These are phyloP conservation scores for Drymodes brunneopygia DNA, from an alignment of 2,113 vertebrate species.

Conservation along the genomic window DNA sequence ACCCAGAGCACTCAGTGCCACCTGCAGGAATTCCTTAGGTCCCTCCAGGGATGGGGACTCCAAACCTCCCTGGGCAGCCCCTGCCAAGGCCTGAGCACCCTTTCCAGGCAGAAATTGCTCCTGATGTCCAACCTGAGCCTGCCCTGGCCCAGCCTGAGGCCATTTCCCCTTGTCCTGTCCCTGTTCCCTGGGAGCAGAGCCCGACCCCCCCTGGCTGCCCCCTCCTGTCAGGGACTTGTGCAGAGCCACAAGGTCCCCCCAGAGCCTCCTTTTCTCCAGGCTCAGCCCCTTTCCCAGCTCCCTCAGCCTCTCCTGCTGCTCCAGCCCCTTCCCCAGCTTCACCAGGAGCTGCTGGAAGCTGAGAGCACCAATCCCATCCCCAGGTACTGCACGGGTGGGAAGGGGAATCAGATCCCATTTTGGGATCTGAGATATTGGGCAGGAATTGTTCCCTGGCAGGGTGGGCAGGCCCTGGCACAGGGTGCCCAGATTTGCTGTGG, in stretches of 20 bases:
- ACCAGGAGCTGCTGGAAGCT: rapidly evolving
- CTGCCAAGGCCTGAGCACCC: background rate
- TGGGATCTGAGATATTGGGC: background rate
- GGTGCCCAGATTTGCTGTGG: background rate
- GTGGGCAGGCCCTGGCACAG: background rate
- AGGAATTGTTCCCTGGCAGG: background rate
- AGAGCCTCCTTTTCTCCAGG: background rate
- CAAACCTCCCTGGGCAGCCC: background rate
- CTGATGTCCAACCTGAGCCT: background rate
- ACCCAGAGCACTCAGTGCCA: background rate
- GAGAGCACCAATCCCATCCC: background rate
- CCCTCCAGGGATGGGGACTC: background rate
- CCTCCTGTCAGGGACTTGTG: background rate
- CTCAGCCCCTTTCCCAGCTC: background rate
- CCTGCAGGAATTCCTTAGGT: rapidly evolving
- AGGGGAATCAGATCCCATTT: background rate
- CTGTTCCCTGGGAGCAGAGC: background rate
- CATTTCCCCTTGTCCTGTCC: background rate
- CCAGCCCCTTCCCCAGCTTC: background rate
- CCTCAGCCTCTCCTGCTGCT: background rate
- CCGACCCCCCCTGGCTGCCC: background rate
- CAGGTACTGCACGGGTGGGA: background rate
- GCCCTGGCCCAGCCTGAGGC: background rate
- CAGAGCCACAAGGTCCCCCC: background rate
- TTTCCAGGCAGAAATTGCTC: background rate